phyloP scores from a whole-genome alignment of 2,113 vertebrate genomes.

The Eclectus roratus region DNA sequence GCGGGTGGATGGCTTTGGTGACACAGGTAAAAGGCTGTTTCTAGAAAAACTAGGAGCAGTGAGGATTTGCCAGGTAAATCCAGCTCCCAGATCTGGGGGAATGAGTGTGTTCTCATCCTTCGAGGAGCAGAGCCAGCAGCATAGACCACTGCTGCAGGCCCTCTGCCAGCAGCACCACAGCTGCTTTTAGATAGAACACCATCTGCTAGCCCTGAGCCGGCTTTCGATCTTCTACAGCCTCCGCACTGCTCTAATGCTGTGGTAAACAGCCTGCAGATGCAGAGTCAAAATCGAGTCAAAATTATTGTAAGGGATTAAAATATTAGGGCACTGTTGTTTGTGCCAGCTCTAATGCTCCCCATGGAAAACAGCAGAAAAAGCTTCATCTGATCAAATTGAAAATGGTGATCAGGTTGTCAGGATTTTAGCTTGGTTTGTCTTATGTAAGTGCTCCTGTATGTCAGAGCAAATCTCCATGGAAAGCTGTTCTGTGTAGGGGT shows the following conservation, averaged over 20 bases:
- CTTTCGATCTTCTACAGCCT: background rate
- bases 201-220: background rate
- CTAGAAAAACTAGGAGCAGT: background rate
- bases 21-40: background rate
- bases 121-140: background rate
- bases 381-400: slow-evolving; percentile 46
- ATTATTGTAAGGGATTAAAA: background rate
- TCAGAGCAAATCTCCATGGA: background rate
- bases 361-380: background rate
- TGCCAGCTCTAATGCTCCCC: background rate
- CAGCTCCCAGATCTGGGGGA: background rate
- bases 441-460: slow-evolving; percentile 7
- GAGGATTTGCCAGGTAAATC: background rate
- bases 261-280: slow-evolving; percentile 10
- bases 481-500: background rate
- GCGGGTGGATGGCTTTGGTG: background rate
- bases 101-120: background rate
- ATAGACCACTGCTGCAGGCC: background rate
- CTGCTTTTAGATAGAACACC: background rate
- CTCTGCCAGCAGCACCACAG: background rate
- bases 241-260: background rate
- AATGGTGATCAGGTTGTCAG: background rate
- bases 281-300: background rate
- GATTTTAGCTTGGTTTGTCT: slow-evolving; percentile 37
- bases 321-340: slow-evolving; percentile 7